These are phyloP conservation scores for Drosophila affinis DNA, from an alignment of 2,888 invertebrate genomes.

Conservation along the genomic window DNA sequence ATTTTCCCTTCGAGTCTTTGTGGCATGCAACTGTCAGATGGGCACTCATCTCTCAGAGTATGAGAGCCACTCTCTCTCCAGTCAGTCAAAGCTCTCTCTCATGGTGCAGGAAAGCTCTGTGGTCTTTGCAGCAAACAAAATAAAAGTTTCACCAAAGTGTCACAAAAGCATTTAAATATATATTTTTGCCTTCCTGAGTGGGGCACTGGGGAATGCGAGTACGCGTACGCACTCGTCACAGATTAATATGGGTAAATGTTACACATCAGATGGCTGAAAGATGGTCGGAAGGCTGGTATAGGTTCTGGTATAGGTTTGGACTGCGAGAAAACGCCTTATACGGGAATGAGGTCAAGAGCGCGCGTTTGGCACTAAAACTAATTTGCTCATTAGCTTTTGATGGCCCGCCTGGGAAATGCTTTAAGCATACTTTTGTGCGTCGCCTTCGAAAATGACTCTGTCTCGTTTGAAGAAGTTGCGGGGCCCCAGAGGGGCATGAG, in stretches of 20 bases:
- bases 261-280: constrained; percentile 30
- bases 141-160: constrained; percentile 50
- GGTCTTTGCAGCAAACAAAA: constrained; percentile 57
- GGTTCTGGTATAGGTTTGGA: not conserved
- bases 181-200: constrained; percentile 47
- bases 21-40: constrained; percentile 61
- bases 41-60: constrained; percentile 57
- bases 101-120: constrained; percentile 60
- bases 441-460: constrained; percentile 9
- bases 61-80: constrained; percentile 20
- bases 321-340: not conserved
- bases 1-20: constrained; percentile 65
- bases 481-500: constrained; percentile 19
- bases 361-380: constrained; percentile 51
- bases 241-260: constrained; percentile 43
- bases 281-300: not conserved
- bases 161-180: constrained; percentile 46
- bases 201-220: not conserved
- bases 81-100: constrained; percentile 9
- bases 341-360: constrained; percentile 69
- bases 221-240: constrained; percentile 34
- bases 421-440: constrained; percentile 53
- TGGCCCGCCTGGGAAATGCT: constrained; percentile 55
- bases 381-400: constrained; percentile 59
- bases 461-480: not conserved